Conservation (phyloP, 2,888 invertebrate genomes). For the Phyllotreta cruciferae region DNA sequence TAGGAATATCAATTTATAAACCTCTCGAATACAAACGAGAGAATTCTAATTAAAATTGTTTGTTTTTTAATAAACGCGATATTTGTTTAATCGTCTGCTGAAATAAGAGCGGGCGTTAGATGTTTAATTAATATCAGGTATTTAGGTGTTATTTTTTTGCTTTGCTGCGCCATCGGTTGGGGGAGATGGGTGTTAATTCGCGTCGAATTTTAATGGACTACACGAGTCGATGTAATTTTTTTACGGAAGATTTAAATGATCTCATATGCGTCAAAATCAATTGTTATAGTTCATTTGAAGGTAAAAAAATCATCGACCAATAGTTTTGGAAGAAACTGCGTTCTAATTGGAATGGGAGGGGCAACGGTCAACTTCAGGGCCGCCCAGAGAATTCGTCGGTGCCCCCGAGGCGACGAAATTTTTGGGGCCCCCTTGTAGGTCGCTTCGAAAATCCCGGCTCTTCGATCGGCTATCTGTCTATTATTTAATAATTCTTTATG, state of each 20-base stretch:
- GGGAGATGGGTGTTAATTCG: no score
- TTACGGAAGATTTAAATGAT: neutral
- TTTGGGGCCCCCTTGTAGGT: slow-evolving; percentile 28
- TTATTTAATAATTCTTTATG: slow-evolving; percentile 28
- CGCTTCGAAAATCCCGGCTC: slow-evolving; percentile 7
- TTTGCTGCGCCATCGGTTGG: no score
- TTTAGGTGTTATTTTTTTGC: no score
- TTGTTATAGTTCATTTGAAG: neutral
- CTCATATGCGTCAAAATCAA: slow-evolving; percentile 10
- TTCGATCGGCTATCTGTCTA: slow-evolving; percentile 12
- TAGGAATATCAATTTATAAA: slow-evolving; percentile 22
- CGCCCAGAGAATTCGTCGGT: slow-evolving; percentile 24
- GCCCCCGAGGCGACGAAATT: slow-evolving; percentile 12
- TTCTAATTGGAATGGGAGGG: slow-evolving; percentile 25
- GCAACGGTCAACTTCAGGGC: slow-evolving; percentile 29
- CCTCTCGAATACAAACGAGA: neutral
- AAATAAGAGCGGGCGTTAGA: neutral
- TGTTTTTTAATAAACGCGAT: slow-evolving; percentile 16
- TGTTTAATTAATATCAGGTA: no score
- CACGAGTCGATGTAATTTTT: no score
- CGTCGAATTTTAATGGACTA: no score
- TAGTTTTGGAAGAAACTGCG: slow-evolving; percentile 17
- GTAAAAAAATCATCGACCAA: slow-evolving; percentile 13
- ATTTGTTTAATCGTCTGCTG: neutral
- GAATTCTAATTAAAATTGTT: slow-evolving; percentile 18